Base-by-base conservation (phyloP, 2,113 vertebrate genomes). In the Todiramphus saurophagus region DNA sequence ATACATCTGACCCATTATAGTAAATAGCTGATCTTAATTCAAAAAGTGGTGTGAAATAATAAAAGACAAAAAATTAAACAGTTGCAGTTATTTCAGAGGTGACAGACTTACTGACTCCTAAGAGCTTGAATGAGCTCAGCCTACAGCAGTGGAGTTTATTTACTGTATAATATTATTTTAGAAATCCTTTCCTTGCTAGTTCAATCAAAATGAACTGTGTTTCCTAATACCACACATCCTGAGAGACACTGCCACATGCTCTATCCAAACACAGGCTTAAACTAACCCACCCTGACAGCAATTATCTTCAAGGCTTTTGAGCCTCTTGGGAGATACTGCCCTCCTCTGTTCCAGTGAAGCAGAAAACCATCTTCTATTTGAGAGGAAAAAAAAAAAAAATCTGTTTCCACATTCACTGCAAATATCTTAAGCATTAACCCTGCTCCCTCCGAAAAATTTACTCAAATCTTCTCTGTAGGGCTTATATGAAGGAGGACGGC, bases 131-230 rank as follows among this genome's bases (percentile, higher is more conserved):
- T 37, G 13, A n/a, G 25, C 64, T 87, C 39, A 88, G 56, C 19
- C 73, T 60, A 41, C 11, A 79, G 46, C 56, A 84, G 25, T 20
- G 43, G 39, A 48, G 43, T 46, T 90, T 96, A 37, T 89, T 96
- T 96, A 74, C 12, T 67, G 58, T 59, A 62, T 41, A 79, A 33
- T 56, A 79, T 55, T 84, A 93, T 94, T 97, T 97, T 62, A 74
- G 91, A 93, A 96, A 66, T 50, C 30, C 37, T 90, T 96, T 96
- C 78, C 87, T 96, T 94, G 69, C 33, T 72, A 68, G 81, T 87
- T 93, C 53, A 82, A 96, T 79, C 41, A 96, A 81, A 96, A 87
- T 56, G 60, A 97, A 93, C 86, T 78, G 39, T n/a, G 80, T 79
- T 96, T 96, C 58, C 72, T 91, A 92, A 87, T 56, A 83, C 68